Evolutionary conservation across 2,797 vertebrate species (phyloP), one percentile per base, ranked within the genome.

Genomic region (Amblyraja radiata): DNA sequence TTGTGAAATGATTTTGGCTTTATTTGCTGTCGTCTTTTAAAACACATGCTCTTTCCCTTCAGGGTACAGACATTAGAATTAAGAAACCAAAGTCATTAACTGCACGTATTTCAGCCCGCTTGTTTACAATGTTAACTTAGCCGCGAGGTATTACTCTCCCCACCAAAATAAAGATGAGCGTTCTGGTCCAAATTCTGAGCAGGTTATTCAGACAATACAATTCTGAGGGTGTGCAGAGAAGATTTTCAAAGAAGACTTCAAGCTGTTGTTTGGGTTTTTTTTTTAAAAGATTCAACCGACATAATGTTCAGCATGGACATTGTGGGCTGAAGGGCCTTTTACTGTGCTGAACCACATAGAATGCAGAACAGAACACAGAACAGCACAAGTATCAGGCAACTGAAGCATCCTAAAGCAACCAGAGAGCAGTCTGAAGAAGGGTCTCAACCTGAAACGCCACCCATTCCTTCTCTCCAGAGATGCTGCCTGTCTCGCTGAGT

Each of bases 1-100:
- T 46, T 92, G 90, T n/a, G 21, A 92, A 92, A 58, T 74, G 39
- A 92, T 54, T 54, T 74, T 21, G 90, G 25, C 76, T 76, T 92
- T 92, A 92, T 54, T 92, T 76, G 36, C 71, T 58, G 10, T 90
- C 25, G 71, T 91, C 65, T 71, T 73, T 86, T 73, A 25, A 25
- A 74, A 92, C 39, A 74, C 90, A 76, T 28, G 36, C 6, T 36
- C 23, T 73, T 76, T 73, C 68, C 86, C 90, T 92, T 54, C 36
- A 74, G 90, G 90, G 68, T 14, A n/a, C 88, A 91, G 18, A 21
- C 68, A 46, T 46, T 73, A 46, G 36, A 16, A 21, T 11, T 71
- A 73, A 91, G 36, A 21, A 54, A 74, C 71, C 6, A 23, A 28
- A 92, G 25, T 36, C 61, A 88, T 92, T 74, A 90, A n/a, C 46